Base-by-base conservation (phyloP, 2,113 vertebrate genomes). In the Illadopsis cleaveri region DNA sequence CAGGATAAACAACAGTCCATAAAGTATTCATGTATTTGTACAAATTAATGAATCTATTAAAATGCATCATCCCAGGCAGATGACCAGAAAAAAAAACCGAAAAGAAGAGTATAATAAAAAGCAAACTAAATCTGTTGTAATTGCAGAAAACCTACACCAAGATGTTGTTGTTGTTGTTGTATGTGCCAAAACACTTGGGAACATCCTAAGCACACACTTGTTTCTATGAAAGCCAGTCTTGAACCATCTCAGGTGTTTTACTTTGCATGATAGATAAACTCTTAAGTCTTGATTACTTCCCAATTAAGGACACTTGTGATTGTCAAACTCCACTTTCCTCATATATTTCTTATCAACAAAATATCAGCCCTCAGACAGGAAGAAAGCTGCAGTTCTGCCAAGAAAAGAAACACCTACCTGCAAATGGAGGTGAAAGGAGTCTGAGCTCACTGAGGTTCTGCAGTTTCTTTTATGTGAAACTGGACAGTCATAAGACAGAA, bases 271-370 rank as follows among this genome's bases (percentile, higher is more conserved):
- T 10, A 94, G 51, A 87, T 30, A 90, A 17, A 28, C 69, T 91
- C 56, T 93, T 93, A 96, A 97, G 89, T 53, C 82, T 96, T 96
- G 85, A 97, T 97, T 96, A 96, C 33, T 97, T 97, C 87, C 62
- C 82, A 87, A 81, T 95, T 97, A 97, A 93, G 56, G 95, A 80
- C n/a, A 76, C 15, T 93, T 83, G 31, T 96, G 81, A 87, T 93
- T 95, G 60, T 96, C 95, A 96, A 56, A 96, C 86, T 94, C 75
- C 82, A 80, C 72, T 96, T 77, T 96, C 62, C 92, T 97, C 93
- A 94, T 73, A 83, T 23, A 93, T 72, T 48, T 92, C 51, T 94
- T 90, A 50, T 40, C 48, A 84, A 94, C 79, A 86, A 60, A 97
- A 68, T 71, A 91, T 93, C 24, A 23, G 42, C 61, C 60, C 45